phyloP scores from a whole-genome alignment of 2,797 vertebrate species.

The Hypotaenidia okinawae region DNA sequence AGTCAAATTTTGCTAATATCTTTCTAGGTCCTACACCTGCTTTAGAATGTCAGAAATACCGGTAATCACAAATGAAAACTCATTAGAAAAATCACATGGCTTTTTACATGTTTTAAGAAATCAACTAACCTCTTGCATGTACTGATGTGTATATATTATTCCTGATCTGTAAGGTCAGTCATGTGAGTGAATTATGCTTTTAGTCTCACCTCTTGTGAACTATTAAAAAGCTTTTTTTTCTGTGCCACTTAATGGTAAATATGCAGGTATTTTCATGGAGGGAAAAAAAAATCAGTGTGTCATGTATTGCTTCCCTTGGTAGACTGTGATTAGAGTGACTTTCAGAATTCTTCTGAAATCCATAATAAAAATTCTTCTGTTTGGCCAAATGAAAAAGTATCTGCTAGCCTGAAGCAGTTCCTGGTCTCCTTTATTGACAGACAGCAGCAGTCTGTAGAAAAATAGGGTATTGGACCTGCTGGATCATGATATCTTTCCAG shows the following conservation, averaged over 20 bases:
- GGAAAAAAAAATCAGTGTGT: neutral
- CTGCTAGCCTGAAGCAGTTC: conserved; percentile 35
- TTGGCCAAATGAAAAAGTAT: neutral
- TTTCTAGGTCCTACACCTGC: neutral
- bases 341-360: conserved; percentile 1
- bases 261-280: neutral
- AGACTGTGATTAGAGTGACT: conserved; percentile 8
- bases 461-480: conserved; percentile 70
- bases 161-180: neutral
- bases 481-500: conserved; percentile 69
- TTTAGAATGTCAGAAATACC: neutral
- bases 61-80: neutral
- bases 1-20: neutral
- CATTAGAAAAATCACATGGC: neutral
- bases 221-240: neutral
- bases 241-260: conserved; percentile 21
- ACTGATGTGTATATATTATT: neutral
- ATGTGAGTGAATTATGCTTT: neutral
- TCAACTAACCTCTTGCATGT: neutral
- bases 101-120: neutral
- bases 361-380: neutral
- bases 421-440: conserved; percentile 57
- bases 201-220: neutral
- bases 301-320: neutral
- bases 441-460: conserved; percentile 74